These are phyloP conservation scores for Neodon shergylaensis DNA, from an alignment of 2,113 vertebrate species.

Conservation along the genomic window DNA sequence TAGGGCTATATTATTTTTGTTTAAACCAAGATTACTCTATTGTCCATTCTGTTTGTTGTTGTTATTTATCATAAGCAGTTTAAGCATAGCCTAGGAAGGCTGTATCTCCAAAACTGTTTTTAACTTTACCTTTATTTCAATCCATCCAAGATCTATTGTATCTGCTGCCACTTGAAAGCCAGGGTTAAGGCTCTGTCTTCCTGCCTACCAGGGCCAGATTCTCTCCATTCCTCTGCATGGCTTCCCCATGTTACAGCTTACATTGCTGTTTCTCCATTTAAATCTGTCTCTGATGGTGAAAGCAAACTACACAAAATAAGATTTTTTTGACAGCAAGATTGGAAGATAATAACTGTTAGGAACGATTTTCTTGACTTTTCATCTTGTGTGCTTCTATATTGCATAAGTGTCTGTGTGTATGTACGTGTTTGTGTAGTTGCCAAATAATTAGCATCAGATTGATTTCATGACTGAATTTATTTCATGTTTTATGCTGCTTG, in stretches of 20 bases:
- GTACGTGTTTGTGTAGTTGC: not conserved
- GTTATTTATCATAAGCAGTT: not conserved
- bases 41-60: not conserved
- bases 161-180: not conserved
- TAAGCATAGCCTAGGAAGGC: not conserved
- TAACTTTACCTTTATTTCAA: not conserved
- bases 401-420: not conserved
- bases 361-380: not conserved
- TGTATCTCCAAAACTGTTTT: not conserved
- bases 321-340: conserved; percentile 16
- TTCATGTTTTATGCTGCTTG: not conserved
- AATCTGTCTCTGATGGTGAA: not conserved
- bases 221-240: not conserved
- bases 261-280: not conserved
- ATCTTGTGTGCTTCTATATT: not conserved
- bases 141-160: not conserved
- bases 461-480: not conserved
- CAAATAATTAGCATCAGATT: not conserved
- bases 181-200: not conserved
- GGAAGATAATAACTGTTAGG: not conserved
- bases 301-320: not conserved
- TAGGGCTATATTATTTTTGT: not conserved
- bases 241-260: not conserved
- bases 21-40: not conserved
- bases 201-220: not conserved